Evolutionary conservation across 2,113 vertebrate genomes (phyloP).

Genomic region (Rhinolophus sinicus): DNA sequence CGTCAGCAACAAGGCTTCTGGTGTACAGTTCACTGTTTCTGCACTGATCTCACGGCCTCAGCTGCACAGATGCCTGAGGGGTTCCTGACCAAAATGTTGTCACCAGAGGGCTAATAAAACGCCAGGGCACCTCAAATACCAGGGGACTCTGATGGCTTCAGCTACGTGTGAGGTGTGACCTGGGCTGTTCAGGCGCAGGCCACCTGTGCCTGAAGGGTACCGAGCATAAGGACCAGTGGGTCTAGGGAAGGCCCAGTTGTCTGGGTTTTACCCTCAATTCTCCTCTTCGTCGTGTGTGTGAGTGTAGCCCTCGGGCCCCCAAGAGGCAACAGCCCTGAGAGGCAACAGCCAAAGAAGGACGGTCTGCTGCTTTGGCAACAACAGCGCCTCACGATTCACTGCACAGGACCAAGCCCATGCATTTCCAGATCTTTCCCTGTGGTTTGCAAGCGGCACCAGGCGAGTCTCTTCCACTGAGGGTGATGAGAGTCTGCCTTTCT

Average conservation of each 20-base stretch:
- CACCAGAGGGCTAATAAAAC: background rate
- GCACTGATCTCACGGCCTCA: too few relatives aligned
- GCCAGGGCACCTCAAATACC: background rate
- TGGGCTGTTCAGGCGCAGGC: background rate
- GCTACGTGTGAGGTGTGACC: background rate
- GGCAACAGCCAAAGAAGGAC: background rate
- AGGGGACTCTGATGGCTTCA: background rate
- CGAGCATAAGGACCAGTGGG: background rate
- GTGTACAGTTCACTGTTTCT: rapidly evolving
- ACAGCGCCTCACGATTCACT: background rate
- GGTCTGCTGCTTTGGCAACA: background rate
- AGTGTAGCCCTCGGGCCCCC: background rate
- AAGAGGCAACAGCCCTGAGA: background rate
- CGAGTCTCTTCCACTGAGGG: background rate
- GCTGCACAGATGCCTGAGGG: too few relatives aligned
- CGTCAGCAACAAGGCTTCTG: background rate
- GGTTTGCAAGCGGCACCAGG: background rate
- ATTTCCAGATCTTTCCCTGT: background rate
- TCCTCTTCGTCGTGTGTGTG: background rate
- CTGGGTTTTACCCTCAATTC: background rate
- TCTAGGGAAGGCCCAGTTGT: background rate
- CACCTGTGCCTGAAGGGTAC: background rate
- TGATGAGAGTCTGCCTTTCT: background rate
- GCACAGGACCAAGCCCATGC: background rate
- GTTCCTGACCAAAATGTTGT: too few relatives aligned